Base-by-base conservation (phyloP, 2,888 invertebrate species). In the Polydrusus cervinus region DNA sequence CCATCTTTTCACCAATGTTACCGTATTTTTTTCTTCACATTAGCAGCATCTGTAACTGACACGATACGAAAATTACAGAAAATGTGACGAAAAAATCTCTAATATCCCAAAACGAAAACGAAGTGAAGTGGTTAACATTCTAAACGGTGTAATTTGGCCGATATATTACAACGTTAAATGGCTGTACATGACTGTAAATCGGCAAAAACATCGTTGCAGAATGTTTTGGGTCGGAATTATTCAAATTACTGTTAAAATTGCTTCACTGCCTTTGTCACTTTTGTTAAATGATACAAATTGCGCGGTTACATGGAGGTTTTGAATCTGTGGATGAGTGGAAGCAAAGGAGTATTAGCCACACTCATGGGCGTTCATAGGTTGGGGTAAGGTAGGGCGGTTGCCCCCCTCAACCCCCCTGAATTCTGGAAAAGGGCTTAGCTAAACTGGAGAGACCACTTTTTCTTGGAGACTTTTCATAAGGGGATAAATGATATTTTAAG, bases 191-290 rank as follows among this genome's bases (percentile, higher is more conserved):
- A 77, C 77, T 77, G 74, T 74, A 72, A 77, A 77, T 65, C 67
- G 57, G 51, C 77, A 77, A 77, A 74, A 77, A 77, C 77, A 72
- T 57, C 65, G 55, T 71, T 69, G 74, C 74, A 51, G 64, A 73
- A 71, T 74, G 74, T 71, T 77, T 77, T 64, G 74, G 57, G 51
- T 10, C 47, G 53, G 69, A 75, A 74, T 74, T 78, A 78, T 78
- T 78, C 77, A 78, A 78, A 78, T 78, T 75, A 75, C 68, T 67
- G 73, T 68, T 65, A 74, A 77, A 77, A 77, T 74, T 77, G 70
- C 74, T 64, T 38, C 64, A 40, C 74, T 77, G 77, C 64, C 74
- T 74, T 71, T 78, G 77, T 78, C 77, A 78, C 74, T 78, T 78
- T 78, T 78, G 77, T 78, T 78, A 69, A 78, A 78, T 75, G 75